Conservation (phyloP, 2,888 invertebrate species). For the Tigriopus californicus region DNA sequence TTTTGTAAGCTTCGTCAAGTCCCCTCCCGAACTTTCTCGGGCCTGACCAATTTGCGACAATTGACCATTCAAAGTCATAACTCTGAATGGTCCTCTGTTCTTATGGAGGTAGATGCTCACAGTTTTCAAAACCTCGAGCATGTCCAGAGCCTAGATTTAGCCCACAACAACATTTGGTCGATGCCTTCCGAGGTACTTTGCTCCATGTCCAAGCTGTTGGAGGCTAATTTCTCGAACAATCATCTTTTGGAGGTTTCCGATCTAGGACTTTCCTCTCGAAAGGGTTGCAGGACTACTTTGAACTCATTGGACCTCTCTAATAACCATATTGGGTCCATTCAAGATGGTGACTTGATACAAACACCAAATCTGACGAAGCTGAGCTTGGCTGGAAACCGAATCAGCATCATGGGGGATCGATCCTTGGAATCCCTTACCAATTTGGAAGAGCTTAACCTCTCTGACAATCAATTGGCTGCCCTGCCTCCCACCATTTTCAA, state of each 20-base stretch:
- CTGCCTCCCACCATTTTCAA: constrained; percentile 23
- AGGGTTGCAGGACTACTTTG: constrained; percentile 18
- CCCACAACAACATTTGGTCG: constrained; percentile 18
- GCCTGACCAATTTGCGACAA: background rate
- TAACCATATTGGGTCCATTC: constrained; percentile 21
- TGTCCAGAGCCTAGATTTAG: constrained; percentile 19
- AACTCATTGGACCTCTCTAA: constrained; percentile 22
- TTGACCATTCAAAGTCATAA: constrained; percentile 34
- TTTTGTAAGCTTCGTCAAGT: constrained; percentile 60
- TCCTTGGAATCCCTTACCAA: constrained; percentile 23
- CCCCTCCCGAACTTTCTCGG: constrained; percentile 32
- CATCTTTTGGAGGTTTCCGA: constrained; percentile 22
- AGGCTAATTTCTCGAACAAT: constrained; percentile 33
- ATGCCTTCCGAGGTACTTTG: constrained; percentile 22
- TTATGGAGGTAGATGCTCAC: constrained; percentile 22
- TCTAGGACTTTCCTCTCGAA: constrained; percentile 17
- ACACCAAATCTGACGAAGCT: constrained; percentile 28
- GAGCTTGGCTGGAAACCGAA: constrained; percentile 24
- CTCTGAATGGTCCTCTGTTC: constrained; percentile 61
- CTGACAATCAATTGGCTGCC: constrained; percentile 26
- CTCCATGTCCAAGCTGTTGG: constrained; percentile 59
- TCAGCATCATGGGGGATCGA: constrained; percentile 22
- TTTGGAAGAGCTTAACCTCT: constrained; percentile 26
- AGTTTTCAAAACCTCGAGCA: background rate
- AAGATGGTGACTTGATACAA: constrained; percentile 20